Conservation (phyloP, 2,888 invertebrate genomes). For the Macaria liturata region DNA sequence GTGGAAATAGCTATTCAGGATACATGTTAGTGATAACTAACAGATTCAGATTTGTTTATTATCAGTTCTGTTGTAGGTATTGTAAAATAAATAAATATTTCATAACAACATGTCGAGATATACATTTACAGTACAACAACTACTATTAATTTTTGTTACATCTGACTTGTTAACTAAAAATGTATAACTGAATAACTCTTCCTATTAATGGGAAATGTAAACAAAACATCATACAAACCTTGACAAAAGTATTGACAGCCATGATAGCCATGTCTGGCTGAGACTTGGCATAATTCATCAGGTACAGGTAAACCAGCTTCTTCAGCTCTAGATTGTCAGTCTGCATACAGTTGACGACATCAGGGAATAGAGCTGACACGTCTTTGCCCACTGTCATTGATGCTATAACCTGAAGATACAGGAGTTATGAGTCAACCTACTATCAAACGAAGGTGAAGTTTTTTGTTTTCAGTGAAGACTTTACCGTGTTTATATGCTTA, state of each 20-base stretch:
- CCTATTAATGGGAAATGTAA: not conserved
- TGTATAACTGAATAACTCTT: constrained; percentile 28
- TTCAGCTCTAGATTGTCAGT: constrained; percentile 99
- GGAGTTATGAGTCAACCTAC: constrained; percentile 73
- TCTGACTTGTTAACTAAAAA: no score
- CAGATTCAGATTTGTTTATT: no score
- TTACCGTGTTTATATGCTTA: no score
- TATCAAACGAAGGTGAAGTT: no score
- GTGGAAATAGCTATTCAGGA: no score
- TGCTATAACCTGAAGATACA: constrained; percentile 94
- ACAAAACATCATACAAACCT: constrained; percentile 84
- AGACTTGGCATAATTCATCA: constrained; percentile 99
- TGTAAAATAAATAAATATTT: no score
- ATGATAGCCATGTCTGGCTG: constrained; percentile 99
- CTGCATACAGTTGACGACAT: constrained; percentile 99
- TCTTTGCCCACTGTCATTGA: constrained; percentile 99
- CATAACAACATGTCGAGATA: no score
- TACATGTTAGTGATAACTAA: no score
- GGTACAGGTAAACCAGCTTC: constrained; percentile 98
- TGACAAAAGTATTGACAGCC: constrained; percentile 99
- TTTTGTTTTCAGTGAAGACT: no score
- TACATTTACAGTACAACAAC: no score
- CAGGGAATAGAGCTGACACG: constrained; percentile 98
- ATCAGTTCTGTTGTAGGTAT: no score
- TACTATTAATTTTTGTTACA: no score